Percentiles rank a stretch among this genome's conserved stretches.
These are phyloP conservation scores for Acanthosepion esculentum DNA, from an alignment of 2,888 invertebrate genomes.

Conservation along the genomic window DNA sequence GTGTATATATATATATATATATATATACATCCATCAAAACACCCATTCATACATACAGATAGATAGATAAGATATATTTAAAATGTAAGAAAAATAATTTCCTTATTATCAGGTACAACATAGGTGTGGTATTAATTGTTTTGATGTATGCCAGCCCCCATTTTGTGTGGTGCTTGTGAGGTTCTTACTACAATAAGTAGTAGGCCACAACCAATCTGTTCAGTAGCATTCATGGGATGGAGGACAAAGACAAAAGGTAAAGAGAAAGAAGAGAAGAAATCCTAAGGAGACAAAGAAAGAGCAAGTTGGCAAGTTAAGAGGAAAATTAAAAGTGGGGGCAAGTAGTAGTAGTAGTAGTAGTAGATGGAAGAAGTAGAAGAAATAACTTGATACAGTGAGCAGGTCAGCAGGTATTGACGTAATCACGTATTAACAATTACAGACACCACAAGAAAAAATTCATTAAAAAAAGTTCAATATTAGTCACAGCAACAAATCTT, in stretches of 20 bases:
- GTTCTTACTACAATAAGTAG: slow-evolving; percentile 36
- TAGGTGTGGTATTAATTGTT: slow-evolving; percentile 41
- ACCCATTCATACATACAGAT: background rate
- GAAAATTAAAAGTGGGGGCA: background rate
- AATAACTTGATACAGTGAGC: slow-evolving; percentile 45
- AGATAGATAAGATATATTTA: slow-evolving; percentile 46
- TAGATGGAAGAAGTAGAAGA: slow-evolving; percentile 43
- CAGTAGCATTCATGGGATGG: background rate
- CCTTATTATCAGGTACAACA: slow-evolving; percentile 43
- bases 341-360: slow-evolving; percentile 6
- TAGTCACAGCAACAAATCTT: slow-evolving; percentile 47
- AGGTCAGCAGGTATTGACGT: slow-evolving; percentile 47
- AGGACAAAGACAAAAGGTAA: background rate
- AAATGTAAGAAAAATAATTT: slow-evolving; percentile 46
- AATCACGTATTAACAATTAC: slow-evolving; percentile 47
- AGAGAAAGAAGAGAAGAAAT: background rate
- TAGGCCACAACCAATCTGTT: slow-evolving; percentile 44
- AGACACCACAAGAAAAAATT: slow-evolving; percentile 46
- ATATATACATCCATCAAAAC: background rate
- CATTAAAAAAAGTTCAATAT: slow-evolving; percentile 44
- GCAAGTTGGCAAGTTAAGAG: background rate
- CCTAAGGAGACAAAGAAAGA: background rate
- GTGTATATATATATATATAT: background rate
- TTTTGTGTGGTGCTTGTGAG: slow-evolving; percentile 25
- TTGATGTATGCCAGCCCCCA: slow-evolving; percentile 36